A percentile compares a stretch with the other conserved stretches of the same genome.
Conservation (phyloP, 2,113 vertebrate genomes). For the Neolamprologus caudopunctatus region DNA sequence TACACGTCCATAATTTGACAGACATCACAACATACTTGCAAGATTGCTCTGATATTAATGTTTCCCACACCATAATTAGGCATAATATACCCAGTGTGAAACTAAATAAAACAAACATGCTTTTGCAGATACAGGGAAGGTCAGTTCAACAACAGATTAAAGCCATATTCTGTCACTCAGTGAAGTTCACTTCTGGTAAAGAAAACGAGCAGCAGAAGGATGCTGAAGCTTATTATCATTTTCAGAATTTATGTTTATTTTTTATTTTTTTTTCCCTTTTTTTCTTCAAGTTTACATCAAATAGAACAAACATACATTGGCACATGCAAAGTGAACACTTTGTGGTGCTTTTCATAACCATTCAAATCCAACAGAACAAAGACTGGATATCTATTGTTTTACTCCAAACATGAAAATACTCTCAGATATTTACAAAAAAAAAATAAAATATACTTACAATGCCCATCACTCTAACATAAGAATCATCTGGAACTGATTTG, state of each 20-base stretch:
- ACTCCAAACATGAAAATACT: slow-evolving; percentile 74
- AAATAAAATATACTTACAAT: slow-evolving; percentile 57
- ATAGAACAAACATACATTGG: slow-evolving; percentile 70
- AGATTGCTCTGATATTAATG: slow-evolving; percentile 53
- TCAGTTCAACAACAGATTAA: slow-evolving; percentile 56
- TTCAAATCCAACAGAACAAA: slow-evolving; percentile 65
- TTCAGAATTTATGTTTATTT: slow-evolving; percentile 59
- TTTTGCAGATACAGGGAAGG: slow-evolving; percentile 38
- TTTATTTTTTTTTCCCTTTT: slow-evolving; percentile 5
- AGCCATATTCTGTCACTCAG: slow-evolving; percentile 55
- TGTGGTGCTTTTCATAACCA: slow-evolving; percentile 67
- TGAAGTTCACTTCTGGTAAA: slow-evolving; percentile 13
- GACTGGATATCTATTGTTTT: slow-evolving; percentile 60
- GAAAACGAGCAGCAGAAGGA: slow-evolving; percentile 50
- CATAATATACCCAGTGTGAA: slow-evolving; percentile 52
- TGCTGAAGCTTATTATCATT: slow-evolving; percentile 57
- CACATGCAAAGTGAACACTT: slow-evolving; percentile 73
- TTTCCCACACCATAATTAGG: slow-evolving; percentile 48
- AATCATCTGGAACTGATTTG: slow-evolving; percentile 21
- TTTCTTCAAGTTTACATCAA: slow-evolving; percentile 60
- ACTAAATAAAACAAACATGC: slow-evolving; percentile 68
- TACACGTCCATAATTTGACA: slow-evolving; percentile 61
- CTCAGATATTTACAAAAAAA: slow-evolving; percentile 71
- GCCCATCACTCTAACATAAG: slow-evolving; percentile 47
- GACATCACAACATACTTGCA: slow-evolving; percentile 69